Conservation (phyloP, 2,113 vertebrate species). For the Poeciliopsis retropinna region DNA sequence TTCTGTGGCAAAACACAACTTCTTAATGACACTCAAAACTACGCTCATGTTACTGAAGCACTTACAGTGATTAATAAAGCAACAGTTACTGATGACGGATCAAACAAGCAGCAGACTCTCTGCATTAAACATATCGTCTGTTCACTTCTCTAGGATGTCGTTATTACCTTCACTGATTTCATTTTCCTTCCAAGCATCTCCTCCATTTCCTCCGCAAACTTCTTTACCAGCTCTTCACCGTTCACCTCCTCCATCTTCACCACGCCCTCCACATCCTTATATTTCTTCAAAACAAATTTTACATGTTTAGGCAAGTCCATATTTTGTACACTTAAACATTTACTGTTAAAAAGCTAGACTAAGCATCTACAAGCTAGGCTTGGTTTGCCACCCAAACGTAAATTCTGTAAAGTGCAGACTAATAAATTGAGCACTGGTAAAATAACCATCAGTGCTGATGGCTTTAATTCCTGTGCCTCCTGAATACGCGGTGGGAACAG, state of each 20-base stretch:
- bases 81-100: neutral
- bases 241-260: slow-evolving; percentile 91
- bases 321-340: neutral
- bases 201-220: slow-evolving; percentile 94
- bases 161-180: slow-evolving; percentile 89
- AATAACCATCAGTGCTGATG: neutral
- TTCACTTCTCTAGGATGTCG: neutral
- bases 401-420: too few species aligned
- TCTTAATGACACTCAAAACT: neutral
- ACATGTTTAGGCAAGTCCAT: neutral
- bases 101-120: neutral
- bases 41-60: neutral
- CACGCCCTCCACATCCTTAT: slow-evolving; percentile 88
- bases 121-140: neutral
- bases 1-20: slow-evolving; percentile 74
- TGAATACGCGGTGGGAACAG: neutral
- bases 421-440: neutral
- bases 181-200: slow-evolving; percentile 93
- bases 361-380: neutral
- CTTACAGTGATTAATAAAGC: neutral
- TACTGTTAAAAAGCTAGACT: neutral
- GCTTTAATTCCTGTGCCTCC: neutral
- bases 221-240: slow-evolving; percentile 90
- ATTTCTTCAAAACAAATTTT: slow-evolving; percentile 82
- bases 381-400: neutral